Conservation (phyloP, 1,140 invertebrate species). For the Apis cerana region DNA sequence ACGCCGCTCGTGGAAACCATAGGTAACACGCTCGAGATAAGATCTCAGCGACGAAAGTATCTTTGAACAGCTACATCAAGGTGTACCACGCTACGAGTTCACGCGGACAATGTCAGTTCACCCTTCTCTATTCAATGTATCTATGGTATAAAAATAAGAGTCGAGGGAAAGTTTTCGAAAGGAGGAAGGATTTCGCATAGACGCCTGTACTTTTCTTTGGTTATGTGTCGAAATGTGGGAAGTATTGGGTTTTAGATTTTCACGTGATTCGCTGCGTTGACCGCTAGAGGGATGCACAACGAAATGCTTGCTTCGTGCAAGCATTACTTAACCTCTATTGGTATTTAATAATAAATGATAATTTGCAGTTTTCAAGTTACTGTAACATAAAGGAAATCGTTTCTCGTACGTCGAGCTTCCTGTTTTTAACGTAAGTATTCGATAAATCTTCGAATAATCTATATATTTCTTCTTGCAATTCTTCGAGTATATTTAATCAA, state of each 20-base stretch:
- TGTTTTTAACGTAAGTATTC: too few species aligned
- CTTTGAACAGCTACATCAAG: constrained; percentile 31
- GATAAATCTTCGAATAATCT: too few species aligned
- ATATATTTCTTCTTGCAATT: too few species aligned
- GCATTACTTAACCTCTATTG: too few species aligned
- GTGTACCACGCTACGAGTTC: not conserved
- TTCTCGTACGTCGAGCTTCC: too few species aligned
- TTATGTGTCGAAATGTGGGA: not conserved
- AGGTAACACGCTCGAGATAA: constrained; percentile 31
- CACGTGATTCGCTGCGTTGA: too few species aligned
- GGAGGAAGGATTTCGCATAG: not conserved
- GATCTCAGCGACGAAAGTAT: constrained; percentile 33
- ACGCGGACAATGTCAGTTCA: not conserved
- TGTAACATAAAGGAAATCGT: too few species aligned
- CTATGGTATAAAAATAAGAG: not conserved
- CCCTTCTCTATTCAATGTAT: not conserved
- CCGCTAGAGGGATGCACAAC: too few species aligned
- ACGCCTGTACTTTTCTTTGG: not conserved
- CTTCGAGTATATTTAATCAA: too few species aligned
- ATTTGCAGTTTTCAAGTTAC: too few species aligned
- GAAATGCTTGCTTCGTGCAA: too few species aligned
- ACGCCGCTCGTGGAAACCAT: constrained; percentile 37
- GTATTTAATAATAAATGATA: too few species aligned
- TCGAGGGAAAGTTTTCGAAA: constrained; percentile 8
- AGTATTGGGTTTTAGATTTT: not conserved